Evolutionary conservation across 2,888 invertebrate genomes (phyloP).

Genomic region (Drosophila neoperkinsi): DNA sequence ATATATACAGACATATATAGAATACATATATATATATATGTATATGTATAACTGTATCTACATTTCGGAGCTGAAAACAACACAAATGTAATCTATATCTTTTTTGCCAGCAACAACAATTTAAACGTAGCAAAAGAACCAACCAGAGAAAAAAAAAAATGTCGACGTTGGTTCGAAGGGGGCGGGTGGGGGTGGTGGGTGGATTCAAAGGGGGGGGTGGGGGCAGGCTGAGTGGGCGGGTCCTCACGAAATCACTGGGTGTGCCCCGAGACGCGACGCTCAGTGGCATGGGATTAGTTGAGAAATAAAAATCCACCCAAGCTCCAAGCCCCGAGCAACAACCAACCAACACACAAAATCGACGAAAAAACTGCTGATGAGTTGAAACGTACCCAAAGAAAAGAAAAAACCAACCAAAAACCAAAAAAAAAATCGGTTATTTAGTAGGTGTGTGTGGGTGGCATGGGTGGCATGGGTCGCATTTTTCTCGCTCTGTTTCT

Average conservation of each 20-base stretch:
- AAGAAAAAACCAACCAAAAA: constrained; percentile 4
- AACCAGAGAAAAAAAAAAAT: constrained; percentile 17
- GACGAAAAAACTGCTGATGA: constrained; percentile 73
- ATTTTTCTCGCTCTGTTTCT: constrained; percentile 56
- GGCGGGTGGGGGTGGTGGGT: neutral
- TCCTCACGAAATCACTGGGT: constrained; percentile 74
- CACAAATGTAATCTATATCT: constrained; percentile 77
- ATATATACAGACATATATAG: constrained; percentile 7
- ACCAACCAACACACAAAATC: constrained; percentile 43
- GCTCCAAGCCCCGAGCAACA: constrained; percentile 31
- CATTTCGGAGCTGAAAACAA: constrained; percentile 62
- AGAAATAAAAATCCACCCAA: constrained; percentile 76
- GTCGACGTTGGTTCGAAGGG: constrained; percentile 18
- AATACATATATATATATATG: constrained; percentile 9
- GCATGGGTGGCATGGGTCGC: constrained; percentile 30
- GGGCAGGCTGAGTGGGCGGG: constrained; percentile 30
- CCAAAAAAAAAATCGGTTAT: constrained; percentile 50
- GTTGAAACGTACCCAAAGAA: constrained; percentile 62
- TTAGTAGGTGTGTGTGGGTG: constrained; percentile 50
- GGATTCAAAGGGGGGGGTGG: neutral
- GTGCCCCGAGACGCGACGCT: constrained; percentile 53
- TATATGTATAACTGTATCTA: constrained; percentile 32
- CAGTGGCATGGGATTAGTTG: constrained; percentile 72
- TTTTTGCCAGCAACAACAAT: constrained; percentile 47
- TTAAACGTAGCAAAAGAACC: constrained; percentile 36